Evolutionary conservation across 2,888 invertebrate genomes (phyloP).

Genomic region (Pandemis cinnamomeana): DNA sequence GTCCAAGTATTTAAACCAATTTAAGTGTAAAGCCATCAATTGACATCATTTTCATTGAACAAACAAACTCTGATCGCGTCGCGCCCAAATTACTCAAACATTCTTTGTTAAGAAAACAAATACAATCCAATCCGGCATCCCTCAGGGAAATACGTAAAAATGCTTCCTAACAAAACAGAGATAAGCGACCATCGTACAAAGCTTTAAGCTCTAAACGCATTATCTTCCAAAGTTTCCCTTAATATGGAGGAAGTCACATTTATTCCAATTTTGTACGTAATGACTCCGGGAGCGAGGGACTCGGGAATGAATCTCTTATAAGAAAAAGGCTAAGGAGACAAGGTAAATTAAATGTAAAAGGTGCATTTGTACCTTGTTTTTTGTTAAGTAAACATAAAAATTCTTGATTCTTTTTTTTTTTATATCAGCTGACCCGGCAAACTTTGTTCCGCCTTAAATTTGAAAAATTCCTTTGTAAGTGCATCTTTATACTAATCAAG

Average conservation of each 20-base stretch:
- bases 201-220: constrained; percentile 35
- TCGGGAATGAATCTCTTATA: background rate
- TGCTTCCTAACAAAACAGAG: constrained; percentile 25
- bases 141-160: constrained; percentile 35
- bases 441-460: too few species aligned
- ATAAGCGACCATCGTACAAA: constrained; percentile 31
- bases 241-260: constrained; percentile 36
- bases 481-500: too few species aligned
- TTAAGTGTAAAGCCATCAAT: too few species aligned
- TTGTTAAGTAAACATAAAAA: too few species aligned
- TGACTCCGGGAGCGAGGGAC: constrained; percentile 17
- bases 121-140: constrained; percentile 29
- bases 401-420: too few species aligned
- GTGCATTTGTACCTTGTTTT: constrained; percentile 8
- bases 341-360: constrained; percentile 27
- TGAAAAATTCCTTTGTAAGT: too few species aligned
- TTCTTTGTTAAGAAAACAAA: constrained; percentile 15
- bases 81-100: constrained; percentile 4
- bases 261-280: constrained; percentile 33
- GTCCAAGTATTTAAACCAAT: too few species aligned
- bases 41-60: background rate
- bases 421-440: too few species aligned
- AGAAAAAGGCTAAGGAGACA: constrained; percentile 22
- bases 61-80: background rate
- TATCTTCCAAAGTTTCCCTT: constrained; percentile 30